These are phyloP conservation scores for Ditula angustiorana DNA, from an alignment of 2,888 invertebrate genomes.

Conservation along the genomic window DNA sequence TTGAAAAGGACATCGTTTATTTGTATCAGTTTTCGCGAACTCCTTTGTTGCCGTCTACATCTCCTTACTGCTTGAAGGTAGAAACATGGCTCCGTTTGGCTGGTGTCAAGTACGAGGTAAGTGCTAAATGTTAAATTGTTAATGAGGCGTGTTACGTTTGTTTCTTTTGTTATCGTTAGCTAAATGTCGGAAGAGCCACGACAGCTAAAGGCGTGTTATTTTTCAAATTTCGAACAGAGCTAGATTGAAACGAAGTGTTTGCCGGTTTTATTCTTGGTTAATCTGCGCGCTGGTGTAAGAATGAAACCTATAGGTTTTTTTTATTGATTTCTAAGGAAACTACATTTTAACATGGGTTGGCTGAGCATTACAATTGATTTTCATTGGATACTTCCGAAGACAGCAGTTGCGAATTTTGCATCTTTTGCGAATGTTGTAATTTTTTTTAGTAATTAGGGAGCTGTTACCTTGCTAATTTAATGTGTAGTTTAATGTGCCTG, in stretches of 20 bases:
- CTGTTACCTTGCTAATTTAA: background rate
- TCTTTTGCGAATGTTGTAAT: slow-evolving; percentile 45
- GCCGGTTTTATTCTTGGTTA: background rate
- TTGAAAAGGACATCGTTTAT: slow-evolving; percentile 96
- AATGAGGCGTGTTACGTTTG: background rate
- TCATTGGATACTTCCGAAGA: background rate
- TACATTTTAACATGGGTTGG: background rate
- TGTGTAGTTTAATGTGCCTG: background rate
- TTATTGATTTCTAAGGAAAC: background rate
- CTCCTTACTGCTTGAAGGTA: slow-evolving; percentile 97
- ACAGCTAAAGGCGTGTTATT: background rate
- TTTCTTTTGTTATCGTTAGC: slow-evolving; percentile 15
- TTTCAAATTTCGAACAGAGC: slow-evolving; percentile 3
- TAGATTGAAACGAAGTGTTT: background rate
- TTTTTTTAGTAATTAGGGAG: background rate
- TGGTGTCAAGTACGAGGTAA: slow-evolving; percentile 97
- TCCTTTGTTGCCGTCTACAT: slow-evolving; percentile 94
- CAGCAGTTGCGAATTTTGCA: slow-evolving; percentile 49
- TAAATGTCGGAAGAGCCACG: background rate
- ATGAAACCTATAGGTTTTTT: background rate
- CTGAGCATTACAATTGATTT: background rate
- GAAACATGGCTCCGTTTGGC: slow-evolving; percentile 97
- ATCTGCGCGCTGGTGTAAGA: background rate
- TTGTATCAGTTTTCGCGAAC: slow-evolving; percentile 97
- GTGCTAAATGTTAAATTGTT: slow-evolving; percentile 51